These are phyloP conservation scores for Clavelina lepadiformis DNA, from an alignment of 23 tunicate genomes.

Conservation along the genomic window DNA sequence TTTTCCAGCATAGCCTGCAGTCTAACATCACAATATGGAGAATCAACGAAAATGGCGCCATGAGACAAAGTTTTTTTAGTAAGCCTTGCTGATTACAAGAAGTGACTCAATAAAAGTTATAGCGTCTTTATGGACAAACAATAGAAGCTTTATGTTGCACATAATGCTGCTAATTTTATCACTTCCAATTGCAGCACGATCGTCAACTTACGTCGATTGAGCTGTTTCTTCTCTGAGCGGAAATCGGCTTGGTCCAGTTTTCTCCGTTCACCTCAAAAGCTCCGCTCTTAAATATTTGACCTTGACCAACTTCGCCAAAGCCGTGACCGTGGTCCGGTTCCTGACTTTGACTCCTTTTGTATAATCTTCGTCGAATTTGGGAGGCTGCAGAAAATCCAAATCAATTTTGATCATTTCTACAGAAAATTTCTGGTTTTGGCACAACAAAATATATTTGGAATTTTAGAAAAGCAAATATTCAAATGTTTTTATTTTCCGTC, in stretches of 20 bases:
- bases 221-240: slow-evolving; percentile 10
- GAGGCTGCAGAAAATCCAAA: slow-evolving; percentile 48
- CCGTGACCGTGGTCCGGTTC: slow-evolving; percentile 32
- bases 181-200: neutral
- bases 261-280: slow-evolving; percentile 9
- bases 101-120: no score
- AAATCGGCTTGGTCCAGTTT: slow-evolving; percentile 14
- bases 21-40: slow-evolving; percentile 19
- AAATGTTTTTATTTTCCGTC: no score
- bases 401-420: no score
- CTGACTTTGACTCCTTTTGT: slow-evolving; percentile 63
- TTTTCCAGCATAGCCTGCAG: no score
- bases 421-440: no score
- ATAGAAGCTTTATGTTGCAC: no score
- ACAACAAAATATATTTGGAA: no score
- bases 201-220: slow-evolving; percentile 25
- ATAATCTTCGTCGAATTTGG: slow-evolving; percentile 69
- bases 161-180: no score
- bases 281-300: neutral
- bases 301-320: slow-evolving; percentile 3
- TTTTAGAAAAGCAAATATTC: no score
- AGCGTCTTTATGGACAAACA: no score
- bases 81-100: no score
- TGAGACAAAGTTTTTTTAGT: no score
- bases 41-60: neutral